Base-by-base conservation (phyloP, 2,888 invertebrate genomes). In the Colletes collaris region DNA sequence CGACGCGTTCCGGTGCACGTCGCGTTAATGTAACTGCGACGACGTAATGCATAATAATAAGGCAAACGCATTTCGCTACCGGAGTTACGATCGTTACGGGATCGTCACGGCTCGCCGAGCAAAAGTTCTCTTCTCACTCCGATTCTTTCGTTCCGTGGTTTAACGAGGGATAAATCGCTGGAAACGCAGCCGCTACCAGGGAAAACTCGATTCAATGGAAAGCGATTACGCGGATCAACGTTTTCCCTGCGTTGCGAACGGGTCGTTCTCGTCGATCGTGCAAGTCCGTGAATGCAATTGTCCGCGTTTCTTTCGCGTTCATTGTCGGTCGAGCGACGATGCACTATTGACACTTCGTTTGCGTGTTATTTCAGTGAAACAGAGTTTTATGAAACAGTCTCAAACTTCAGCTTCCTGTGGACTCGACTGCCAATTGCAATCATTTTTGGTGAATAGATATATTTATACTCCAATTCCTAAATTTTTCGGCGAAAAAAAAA, bases 81-180 rank as follows among this genome's bases (percentile, higher is more conserved):
- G 67, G 81, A 55, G 76, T 87, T 40, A 40, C 40, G 40, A 40
- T 40, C 40, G 40, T 40, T 86, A 87, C 87, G 77, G 72, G 65
- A 83, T 64, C 84, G 86, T 87, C 77, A 76, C 85, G 76, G 73
- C 37, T 78, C 72, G 53, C 44, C 74, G 83, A 73, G 65, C 80
- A 75, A 80, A 70, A 85, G 81, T 84, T 75, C 73, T 55, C 69
- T 80, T 64, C 68, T 72, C 74, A 52, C 72, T 72, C 46, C 46
- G 69, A 58, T 72, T 63, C 63, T 53, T 35, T 13, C 62, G 65
- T 27, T 40, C 40, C 27, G 65, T 55, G 58, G 27, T 40, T 64
- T 27, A 69, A 60, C 76, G 64, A 59, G 65, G 49, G 69, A 76
- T 64, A 69, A 76, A 69, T 65, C 74, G 74, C 37, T 67, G 11